Evolutionary conservation across 37 sponge, comb jelly and placozoan species (phyloP).

Genomic region (Cliona cf. orientalis): DNA sequence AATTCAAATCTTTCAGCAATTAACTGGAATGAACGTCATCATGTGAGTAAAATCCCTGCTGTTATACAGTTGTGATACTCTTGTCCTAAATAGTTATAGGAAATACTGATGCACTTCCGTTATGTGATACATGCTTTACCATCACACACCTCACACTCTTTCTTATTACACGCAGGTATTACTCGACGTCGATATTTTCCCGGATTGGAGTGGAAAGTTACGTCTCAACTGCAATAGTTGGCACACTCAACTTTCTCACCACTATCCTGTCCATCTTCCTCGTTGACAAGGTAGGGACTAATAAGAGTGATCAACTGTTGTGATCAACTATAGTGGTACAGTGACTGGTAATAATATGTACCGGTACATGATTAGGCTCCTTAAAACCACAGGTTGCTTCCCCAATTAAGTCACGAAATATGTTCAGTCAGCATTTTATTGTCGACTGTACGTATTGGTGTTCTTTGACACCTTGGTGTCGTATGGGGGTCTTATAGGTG

Average conservation of each 20-base stretch:
- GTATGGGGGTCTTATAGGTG: too few species aligned
- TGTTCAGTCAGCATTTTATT: too few species aligned
- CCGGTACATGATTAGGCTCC: too few species aligned
- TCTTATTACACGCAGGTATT: constrained; percentile 58
- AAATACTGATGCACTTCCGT: too few species aligned
- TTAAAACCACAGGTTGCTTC: too few species aligned
- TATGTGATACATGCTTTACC: not conserved
- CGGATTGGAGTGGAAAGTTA: constrained; percentile 51
- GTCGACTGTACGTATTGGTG: too few species aligned
- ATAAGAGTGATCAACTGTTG: too few species aligned
- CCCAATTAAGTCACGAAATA: too few species aligned
- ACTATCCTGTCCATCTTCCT: constrained; percentile 61
- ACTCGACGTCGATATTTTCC: constrained; percentile 69
- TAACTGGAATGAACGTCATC: constrained; percentile 84
- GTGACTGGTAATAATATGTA: too few species aligned
- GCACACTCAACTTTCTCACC: constrained; percentile 76
- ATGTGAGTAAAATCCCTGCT: constrained; percentile 49
- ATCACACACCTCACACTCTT: not conserved
- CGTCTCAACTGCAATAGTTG: constrained; percentile 70
- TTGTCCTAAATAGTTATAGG: too few species aligned
- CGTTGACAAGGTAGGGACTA: constrained; percentile 67
- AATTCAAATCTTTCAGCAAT: constrained; percentile 78
- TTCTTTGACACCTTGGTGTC: too few species aligned
- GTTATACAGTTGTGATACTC: not conserved
- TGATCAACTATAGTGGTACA: too few species aligned